Percentiles rank a stretch among this genome's conserved stretches.
Evolutionary conservation across 2,888 invertebrate species (phyloP).

Genomic region (Ichneumon xanthorius): DNA sequence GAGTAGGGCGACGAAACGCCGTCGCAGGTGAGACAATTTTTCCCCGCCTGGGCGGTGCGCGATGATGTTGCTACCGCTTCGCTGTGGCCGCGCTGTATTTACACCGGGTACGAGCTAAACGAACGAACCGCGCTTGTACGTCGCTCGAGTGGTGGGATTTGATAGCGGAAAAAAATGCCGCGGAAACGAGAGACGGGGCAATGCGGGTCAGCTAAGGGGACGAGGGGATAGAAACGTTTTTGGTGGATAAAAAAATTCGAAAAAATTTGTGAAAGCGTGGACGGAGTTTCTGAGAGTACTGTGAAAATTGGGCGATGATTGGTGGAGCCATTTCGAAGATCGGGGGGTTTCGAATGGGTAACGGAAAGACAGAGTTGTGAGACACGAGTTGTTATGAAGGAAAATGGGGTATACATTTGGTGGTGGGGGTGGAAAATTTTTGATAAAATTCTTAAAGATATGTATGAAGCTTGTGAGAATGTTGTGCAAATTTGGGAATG

Average conservation of each 20-base stretch:
- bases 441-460: neutral
- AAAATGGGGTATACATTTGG: no score
- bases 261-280: neutral
- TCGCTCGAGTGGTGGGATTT: neutral
- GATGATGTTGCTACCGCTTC: constrained; percentile 15
- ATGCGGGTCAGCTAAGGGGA: neutral
- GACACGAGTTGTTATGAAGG: no score
- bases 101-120: constrained; percentile 19
- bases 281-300: no score
- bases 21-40: constrained; percentile 77
- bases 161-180: neutral
- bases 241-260: no score
- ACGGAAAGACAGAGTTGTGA: no score
- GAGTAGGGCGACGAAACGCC: constrained; percentile 79
- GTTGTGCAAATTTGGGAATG: no score
- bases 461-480: no score
- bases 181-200: neutral
- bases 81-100: constrained; percentile 14
- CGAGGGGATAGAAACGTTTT: neutral
- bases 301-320: no score
- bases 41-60: constrained; percentile 51
- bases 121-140: constrained; percentile 3
- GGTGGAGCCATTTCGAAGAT: no score
- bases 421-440: neutral
- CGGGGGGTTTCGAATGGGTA: no score